Evolutionary conservation across 2,888 invertebrate genomes (phyloP), one percentile per base, ranked within the genome.

Genomic region (Pyrocoelia pectoralis): DNA sequence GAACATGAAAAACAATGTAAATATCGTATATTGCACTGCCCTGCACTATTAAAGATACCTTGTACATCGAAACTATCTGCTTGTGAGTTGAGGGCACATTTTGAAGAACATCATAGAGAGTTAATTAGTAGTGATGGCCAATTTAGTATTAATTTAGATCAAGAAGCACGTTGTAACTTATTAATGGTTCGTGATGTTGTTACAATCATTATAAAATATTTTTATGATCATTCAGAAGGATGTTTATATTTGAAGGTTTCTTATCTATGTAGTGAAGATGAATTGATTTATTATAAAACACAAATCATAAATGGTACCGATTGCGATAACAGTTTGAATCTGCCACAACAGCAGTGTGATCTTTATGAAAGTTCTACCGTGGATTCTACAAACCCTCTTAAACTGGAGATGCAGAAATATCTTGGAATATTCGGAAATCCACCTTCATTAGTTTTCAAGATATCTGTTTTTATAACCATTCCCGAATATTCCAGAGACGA

Each of bases 21-120:
- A 1, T 52, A 52, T 52, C 15, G 19, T 1, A 33, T n/a, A 12
- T 41, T 41, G n/a, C 13, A 12, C 8, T 54, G 53, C 13, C 53
- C 41, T 6, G 14, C 41, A 10, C 8, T 40, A 4, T 17, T 19
- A 9, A 9, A 9, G 1, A 13, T 2, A 1, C 1, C 5, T 8
- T 54, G 53, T 24, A n/a, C 9, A 4, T 1, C 10, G 19, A 1
- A 10, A 5, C 1, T 54, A n/a, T 13, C 18, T 3, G 38, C 13
- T 17, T 41, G 19, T 9, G 41, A 41, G 19, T n/a, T 41, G 2
- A n/a, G 17, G 5, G 19, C 38, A 1, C 53, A 54, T 24, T 54
- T 54, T 41, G 5, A 41, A 40, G 53, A 41, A 19, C 6, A 17
- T 4, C 53, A 54, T 14, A 2, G 1, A 6, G 40, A 54, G 12